A percentile compares a stretch with the other conserved stretches of the same genome.
phyloP scores from a whole-genome alignment of 2,797 vertebrate species.

The Ambastaia sidthimunki region DNA sequence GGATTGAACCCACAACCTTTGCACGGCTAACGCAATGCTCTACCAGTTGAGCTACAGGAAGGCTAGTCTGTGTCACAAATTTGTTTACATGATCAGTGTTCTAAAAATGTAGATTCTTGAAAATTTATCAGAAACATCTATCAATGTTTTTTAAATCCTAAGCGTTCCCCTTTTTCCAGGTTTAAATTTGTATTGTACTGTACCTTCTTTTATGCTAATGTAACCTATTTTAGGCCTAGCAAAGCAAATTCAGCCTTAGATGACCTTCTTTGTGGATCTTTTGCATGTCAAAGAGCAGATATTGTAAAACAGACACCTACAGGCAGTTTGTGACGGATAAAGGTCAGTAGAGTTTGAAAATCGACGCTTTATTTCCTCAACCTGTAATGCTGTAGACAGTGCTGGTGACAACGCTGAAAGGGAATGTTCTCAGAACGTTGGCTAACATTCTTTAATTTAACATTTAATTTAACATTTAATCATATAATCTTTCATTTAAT shows the following conservation, averaged over 20 bases:
- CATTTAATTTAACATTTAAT: no score
- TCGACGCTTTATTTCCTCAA: conserved; percentile 61
- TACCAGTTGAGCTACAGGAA: no score
- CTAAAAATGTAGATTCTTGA: no score
- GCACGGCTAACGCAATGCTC: no score
- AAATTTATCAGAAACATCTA: no score
- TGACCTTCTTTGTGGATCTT: conserved; percentile 2
- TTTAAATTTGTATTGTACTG: background rate
- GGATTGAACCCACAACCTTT: no score
- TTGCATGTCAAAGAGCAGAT: conserved; percentile 14
- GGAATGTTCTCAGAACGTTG: no score
- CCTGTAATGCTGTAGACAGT: conserved; percentile 57
- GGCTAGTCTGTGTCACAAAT: no score
- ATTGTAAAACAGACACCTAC: conserved; percentile 31
- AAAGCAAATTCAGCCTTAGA: conserved; percentile 6
- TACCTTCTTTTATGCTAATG: background rate
- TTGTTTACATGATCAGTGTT: no score
- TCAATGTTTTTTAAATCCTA: no score
- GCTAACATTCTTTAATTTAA: no score
- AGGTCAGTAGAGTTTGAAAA: conserved; percentile 65
- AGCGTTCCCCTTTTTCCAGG: background rate
- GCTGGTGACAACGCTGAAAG: conserved; percentile 42
- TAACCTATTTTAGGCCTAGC: background rate
- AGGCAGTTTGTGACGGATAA: conserved; percentile 61
- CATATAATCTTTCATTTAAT: no score